phyloP scores from a whole-genome alignment of 1,140 invertebrate genomes.

The Eurosta solidaginis region DNA sequence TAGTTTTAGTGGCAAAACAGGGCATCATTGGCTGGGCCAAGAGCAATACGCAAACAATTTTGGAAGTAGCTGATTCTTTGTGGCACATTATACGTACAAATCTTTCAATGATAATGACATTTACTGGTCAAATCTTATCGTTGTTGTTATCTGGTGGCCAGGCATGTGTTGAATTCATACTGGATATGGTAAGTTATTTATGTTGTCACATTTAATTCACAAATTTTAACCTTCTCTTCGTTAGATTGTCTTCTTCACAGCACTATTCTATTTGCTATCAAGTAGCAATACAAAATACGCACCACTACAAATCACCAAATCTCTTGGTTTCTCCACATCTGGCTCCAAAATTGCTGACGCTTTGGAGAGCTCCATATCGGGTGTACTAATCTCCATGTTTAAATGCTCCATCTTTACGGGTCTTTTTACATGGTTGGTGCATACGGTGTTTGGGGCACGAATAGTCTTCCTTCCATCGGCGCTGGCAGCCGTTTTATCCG shows the following conservation, averaged over 20 bases:
- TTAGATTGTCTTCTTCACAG: conserved; percentile 94
- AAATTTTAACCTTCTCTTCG: background rate
- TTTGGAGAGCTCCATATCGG: conserved; percentile 71
- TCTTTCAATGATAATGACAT: conserved; percentile 84
- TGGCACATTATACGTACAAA: conserved; percentile 93
- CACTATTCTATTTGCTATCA: conserved; percentile 92
- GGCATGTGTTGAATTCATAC: conserved; percentile 89
- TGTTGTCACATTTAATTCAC: background rate
- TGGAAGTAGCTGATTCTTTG: conserved; percentile 88
- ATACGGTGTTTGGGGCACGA: conserved; percentile 92
- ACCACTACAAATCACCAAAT: conserved; percentile 76
- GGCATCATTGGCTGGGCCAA: conserved; percentile 81
- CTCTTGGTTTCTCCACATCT: conserved; percentile 79
- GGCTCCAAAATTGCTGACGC: conserved; percentile 73
- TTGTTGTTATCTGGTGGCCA: conserved; percentile 89
- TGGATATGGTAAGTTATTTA: conserved; percentile 78
- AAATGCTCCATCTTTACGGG: conserved; percentile 98
- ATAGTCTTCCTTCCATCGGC: conserved; percentile 94
- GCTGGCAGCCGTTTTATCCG: conserved; percentile 88
- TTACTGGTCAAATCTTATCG: conserved; percentile 84
- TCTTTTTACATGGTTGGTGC: conserved; percentile 96
- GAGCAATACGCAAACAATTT: conserved; percentile 89
- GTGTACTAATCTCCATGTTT: conserved; percentile 91
- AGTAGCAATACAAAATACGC: conserved; percentile 89
- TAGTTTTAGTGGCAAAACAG: conserved; percentile 61